Evolutionary conservation across 2,797 vertebrate genomes (phyloP).

Genomic region (Silurus aristotelis): DNA sequence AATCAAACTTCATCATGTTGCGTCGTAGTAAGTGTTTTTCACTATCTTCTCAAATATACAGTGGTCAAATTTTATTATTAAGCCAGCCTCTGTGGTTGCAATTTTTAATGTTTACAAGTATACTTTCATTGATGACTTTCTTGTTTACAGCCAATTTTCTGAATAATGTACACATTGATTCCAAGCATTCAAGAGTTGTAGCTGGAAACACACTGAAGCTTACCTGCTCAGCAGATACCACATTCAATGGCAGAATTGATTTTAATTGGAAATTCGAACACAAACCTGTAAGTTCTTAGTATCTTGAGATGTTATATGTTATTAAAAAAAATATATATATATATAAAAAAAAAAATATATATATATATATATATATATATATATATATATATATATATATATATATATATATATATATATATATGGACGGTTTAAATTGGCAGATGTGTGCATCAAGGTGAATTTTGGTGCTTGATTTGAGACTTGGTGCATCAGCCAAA

Average conservation of each 20-base stretch:
- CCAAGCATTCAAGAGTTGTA: conserved; percentile 66
- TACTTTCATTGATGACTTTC: not conserved
- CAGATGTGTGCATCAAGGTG: too few species aligned
- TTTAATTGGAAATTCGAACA: conserved; percentile 77
- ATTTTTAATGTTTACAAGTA: not conserved
- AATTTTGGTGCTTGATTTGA: too few species aligned
- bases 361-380: too few species aligned
- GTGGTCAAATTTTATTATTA: not conserved
- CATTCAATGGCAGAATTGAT: conserved; percentile 71
- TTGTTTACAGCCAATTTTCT: conserved; percentile 60
- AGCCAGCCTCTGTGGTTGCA: not conserved
- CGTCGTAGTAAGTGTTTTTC: conserved; percentile 70
- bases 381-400: too few species aligned
- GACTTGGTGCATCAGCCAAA: too few species aligned
- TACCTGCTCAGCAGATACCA: conserved; percentile 78
- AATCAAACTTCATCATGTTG: conserved; percentile 68
- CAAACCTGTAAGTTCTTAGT: conserved; percentile 46
- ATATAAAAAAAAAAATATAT: too few species aligned
- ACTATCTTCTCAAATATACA: conserved; percentile 55
- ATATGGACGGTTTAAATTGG: too few species aligned
- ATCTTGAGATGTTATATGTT: not conserved
- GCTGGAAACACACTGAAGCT: conserved; percentile 78
- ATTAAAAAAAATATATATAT: too few species aligned
- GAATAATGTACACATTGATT: conserved; percentile 64
- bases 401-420: too few species aligned